These are phyloP conservation scores for Himalopsyche tibetana DNA, from an alignment of 2,888 invertebrate genomes.

Conservation along the genomic window DNA sequence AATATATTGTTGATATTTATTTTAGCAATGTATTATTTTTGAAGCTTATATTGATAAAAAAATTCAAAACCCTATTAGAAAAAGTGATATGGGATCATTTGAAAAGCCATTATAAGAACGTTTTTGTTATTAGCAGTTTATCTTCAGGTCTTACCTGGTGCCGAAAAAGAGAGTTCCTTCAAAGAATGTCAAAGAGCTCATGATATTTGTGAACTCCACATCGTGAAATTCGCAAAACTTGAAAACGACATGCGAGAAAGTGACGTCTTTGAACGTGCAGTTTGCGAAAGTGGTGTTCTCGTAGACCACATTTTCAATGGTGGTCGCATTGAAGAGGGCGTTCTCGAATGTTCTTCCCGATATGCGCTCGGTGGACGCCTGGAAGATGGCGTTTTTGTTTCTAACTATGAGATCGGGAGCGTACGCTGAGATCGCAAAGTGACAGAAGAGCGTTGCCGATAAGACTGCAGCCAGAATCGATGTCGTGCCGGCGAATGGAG, in stretches of 20 bases:
- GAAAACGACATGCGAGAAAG: slow-evolving; percentile 85
- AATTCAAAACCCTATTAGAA: too few species aligned
- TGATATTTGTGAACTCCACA: slow-evolving; percentile 83
- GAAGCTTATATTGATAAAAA: too few species aligned
- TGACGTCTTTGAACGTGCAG: slow-evolving; percentile 81
- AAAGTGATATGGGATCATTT: too few species aligned
- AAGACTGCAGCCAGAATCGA: slow-evolving; percentile 79
- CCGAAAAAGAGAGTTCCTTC: slow-evolving; percentile 79
- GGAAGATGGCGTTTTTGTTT: slow-evolving; percentile 66
- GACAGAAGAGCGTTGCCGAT: slow-evolving; percentile 74
- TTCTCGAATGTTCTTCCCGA: slow-evolving; percentile 71
- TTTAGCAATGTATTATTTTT: neutral
- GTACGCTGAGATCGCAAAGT: slow-evolving; percentile 77
- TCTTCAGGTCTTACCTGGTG: slow-evolving; percentile 76
- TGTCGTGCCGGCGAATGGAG: slow-evolving; percentile 80
- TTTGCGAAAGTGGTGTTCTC: slow-evolving; percentile 78
- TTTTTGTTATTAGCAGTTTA: too few species aligned
- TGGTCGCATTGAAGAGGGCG: slow-evolving; percentile 77
- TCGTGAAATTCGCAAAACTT: slow-evolving; percentile 83
- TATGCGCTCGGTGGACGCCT: slow-evolving; percentile 65
- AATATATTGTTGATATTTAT: neutral
- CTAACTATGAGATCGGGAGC: slow-evolving; percentile 75
- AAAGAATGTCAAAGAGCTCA: slow-evolving; percentile 83
- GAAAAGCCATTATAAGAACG: too few species aligned
- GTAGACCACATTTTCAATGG: slow-evolving; percentile 81